These are phyloP conservation scores for Eristalis pertinax DNA, from an alignment of 2,888 invertebrate species.

Conservation along the genomic window DNA sequence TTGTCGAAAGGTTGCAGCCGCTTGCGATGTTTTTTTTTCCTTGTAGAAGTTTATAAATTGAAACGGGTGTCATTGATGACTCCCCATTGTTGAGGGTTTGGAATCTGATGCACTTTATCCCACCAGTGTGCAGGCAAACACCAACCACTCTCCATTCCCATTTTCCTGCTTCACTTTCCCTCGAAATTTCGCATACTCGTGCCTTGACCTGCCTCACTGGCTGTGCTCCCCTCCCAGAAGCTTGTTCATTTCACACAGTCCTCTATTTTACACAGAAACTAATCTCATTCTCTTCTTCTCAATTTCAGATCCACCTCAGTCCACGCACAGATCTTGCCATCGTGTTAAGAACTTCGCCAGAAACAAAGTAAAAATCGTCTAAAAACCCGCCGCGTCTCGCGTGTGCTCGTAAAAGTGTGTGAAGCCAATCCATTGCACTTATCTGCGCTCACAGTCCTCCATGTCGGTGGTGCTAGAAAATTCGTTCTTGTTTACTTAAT, in stretches of 20 bases:
- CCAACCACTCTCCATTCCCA: too few relatives aligned
- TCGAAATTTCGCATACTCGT: too few relatives aligned
- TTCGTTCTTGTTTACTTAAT: constrained; percentile 43
- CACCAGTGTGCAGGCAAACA: too few relatives aligned
- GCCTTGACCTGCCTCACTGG: too few relatives aligned
- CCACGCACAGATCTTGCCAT: constrained; percentile 21
- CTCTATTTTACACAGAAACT: neutral
- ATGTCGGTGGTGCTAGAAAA: constrained; percentile 34
- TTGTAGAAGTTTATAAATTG: too few relatives aligned
- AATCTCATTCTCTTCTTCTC: constrained; percentile 19
- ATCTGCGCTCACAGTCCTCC: constrained; percentile 17
- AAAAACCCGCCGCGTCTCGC: constrained; percentile 3
- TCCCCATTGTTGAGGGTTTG: too few relatives aligned
- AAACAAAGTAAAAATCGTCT: neutral
- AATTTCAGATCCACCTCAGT: constrained; percentile 26
- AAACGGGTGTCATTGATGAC: too few relatives aligned
- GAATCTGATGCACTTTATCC: too few relatives aligned
- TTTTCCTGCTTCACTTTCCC: too few relatives aligned
- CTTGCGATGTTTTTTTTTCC: too few relatives aligned
- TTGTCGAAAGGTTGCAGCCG: too few relatives aligned
- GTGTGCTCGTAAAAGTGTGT: neutral
- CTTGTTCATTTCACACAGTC: neutral
- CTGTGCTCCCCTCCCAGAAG: neutral
- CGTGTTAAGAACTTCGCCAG: neutral
- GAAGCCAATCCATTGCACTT: neutral